Conservation (phyloP, 2,113 vertebrate species). For the Hippocampus guttulatus region DNA sequence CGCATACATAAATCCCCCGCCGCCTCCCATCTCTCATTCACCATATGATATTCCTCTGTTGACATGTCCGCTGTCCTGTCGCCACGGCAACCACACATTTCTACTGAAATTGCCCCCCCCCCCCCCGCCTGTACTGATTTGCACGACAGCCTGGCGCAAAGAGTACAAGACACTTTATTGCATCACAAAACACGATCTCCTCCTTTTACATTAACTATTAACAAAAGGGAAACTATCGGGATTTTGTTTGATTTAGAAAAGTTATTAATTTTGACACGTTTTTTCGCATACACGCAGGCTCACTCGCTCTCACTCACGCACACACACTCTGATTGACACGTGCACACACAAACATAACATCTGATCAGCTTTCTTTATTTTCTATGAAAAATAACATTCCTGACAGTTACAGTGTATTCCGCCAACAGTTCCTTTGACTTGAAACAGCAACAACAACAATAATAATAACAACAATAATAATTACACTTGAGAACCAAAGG, state of each 20-base stretch:
- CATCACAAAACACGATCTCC: too few relatives aligned
- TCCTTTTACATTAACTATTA: too few relatives aligned
- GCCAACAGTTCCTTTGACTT: constrained; percentile 54
- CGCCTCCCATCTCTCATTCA: constrained; percentile 56
- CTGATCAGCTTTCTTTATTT: constrained; percentile 64
- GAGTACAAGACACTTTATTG: not conserved
- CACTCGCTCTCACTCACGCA: not conserved
- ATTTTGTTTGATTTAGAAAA: too few relatives aligned
- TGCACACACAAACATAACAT: constrained; percentile 6
- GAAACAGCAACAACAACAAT: constrained; percentile 54
- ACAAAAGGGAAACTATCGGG: too few relatives aligned
- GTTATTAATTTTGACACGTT: too few relatives aligned
- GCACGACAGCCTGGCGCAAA: constrained; percentile 47
- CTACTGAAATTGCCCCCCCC: not conserved
- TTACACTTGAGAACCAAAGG: constrained; percentile 66
- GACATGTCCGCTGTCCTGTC: constrained; percentile 45
- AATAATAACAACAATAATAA: constrained; percentile 66
- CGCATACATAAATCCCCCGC: not conserved
- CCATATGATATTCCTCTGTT: constrained; percentile 66
- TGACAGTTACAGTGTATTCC: constrained; percentile 70
- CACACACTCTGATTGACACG: not conserved
- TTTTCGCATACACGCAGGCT: too few relatives aligned
- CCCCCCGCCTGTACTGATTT: constrained; percentile 44
- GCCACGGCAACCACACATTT: constrained; percentile 57
- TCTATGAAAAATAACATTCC: constrained; percentile 78